Evolutionary conservation across 2,888 invertebrate genomes (phyloP), one percentile per base, ranked within the genome.

Genomic region (Tuta absoluta): DNA sequence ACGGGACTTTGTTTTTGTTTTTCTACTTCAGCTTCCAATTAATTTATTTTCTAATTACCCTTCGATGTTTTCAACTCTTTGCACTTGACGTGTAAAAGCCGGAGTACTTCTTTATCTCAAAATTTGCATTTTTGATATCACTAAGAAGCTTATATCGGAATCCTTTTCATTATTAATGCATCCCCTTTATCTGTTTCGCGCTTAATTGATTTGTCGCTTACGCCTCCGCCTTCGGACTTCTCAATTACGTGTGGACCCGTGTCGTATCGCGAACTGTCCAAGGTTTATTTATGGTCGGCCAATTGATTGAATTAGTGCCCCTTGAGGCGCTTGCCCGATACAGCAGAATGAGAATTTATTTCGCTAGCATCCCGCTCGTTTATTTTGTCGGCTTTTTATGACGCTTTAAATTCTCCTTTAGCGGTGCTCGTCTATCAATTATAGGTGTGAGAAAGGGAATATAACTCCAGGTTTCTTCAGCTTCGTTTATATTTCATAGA

Each of bases 271-370:
- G 77, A 80, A 83, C 78, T 84, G 87, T 84, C 87, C 76, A 77
- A 77, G 73, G 74, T 84, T 87, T 89, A 90, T 91, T 90, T 91
- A 90, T 89, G 87, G 85, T 78, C 82, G 75, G 79, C 78, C 85
- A 85, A 90, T 89, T 89, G 90, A 91, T 91, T 91, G 90, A 90
- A 89, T 90, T 91, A 91, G 88, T 87, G 80, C 84, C 80, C 89
- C 88, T 84, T 71, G 80, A 88, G 88, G 89, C 88, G 82, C 75
- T 82, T 80, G 82, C 72, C 78, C 77, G 83, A 82, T 84, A 83
- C 80, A 71, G 81, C 75, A 79, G 73, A 77, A 81, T 75, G 80
- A 80, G 79, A 81, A 88, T 88, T 86, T 86, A 87, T 85, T n/a
- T 78, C 75, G 70, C 76, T 76, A 79, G 79, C 78, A 73, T 24